phyloP scores from a whole-genome alignment of 2,113 vertebrate species.

The Benthochromis sp. region DNA sequence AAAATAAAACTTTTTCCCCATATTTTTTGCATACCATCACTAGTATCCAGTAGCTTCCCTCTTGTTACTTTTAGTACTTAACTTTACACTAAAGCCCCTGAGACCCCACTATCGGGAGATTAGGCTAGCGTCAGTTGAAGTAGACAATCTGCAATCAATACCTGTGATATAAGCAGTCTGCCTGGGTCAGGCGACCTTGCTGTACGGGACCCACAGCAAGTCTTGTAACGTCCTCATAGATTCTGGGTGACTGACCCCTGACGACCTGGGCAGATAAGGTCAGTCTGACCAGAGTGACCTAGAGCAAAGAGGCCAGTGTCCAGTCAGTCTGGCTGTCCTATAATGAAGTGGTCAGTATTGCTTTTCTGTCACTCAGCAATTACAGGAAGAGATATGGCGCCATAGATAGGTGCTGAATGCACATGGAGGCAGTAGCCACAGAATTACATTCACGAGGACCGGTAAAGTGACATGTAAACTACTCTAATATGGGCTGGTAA shows the following conservation, averaged over 20 bases:
- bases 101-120: constrained; percentile 49
- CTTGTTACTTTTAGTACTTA: constrained; percentile 44
- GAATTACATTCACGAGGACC: constrained; percentile 64
- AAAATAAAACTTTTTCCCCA: constrained; percentile 8
- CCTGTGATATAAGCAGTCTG: constrained; percentile 45
- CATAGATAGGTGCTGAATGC: constrained; percentile 74
- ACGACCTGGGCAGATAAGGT: constrained; percentile 76
- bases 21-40: constrained; percentile 7
- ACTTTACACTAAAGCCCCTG: constrained; percentile 41
- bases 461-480: constrained; percentile 71
- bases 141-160: constrained; percentile 66
- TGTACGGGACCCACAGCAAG: constrained; percentile 31
- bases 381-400: constrained; percentile 68
- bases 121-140: constrained; percentile 46
- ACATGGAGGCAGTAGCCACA: constrained; percentile 71
- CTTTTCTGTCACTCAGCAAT: constrained; percentile 92
- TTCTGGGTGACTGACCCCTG: constrained; percentile 80
- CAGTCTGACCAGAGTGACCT: constrained; percentile 76
- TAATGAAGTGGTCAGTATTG: constrained; percentile 96
- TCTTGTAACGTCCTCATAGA: constrained; percentile 64
- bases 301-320: constrained; percentile 66
- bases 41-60: constrained; percentile 22
- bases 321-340: constrained; percentile 74
- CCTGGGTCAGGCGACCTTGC: constrained; percentile 49
- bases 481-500: constrained; percentile 66